Evolutionary conservation across 2,797 vertebrate species (phyloP).

Genomic region (Enteromius radiatus): DNA sequence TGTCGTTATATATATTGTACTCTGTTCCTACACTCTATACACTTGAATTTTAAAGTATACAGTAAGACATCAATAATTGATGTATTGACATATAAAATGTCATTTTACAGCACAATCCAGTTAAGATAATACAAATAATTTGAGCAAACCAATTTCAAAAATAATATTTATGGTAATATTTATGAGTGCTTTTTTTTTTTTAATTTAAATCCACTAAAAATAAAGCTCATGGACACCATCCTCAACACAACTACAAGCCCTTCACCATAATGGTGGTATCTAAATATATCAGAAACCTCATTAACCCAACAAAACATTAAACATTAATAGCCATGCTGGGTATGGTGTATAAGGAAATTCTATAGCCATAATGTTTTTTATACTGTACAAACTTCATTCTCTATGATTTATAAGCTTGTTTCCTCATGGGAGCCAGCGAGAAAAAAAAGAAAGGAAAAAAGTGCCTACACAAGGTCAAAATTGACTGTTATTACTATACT

Average conservation of each 20-base stretch:
- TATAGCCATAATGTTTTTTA: neutral
- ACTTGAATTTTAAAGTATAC: neutral
- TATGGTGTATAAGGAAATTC: neutral
- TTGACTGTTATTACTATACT: neutral
- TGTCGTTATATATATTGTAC: neutral
- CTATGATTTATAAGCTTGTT: neutral
- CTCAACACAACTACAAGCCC: neutral
- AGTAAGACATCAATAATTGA: neutral
- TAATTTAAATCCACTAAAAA: too few species aligned
- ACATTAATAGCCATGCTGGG: neutral
- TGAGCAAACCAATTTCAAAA: neutral
- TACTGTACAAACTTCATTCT: neutral
- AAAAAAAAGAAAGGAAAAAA: neutral
- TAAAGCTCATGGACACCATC: neutral
- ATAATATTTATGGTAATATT: neutral
- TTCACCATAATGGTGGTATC: neutral
- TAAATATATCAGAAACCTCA: neutral
- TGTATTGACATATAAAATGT: neutral
- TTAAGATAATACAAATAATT: neutral
- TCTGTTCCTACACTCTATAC: neutral
- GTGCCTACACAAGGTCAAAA: neutral
- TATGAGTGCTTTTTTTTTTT: neutral
- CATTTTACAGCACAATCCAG: neutral
- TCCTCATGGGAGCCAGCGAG: neutral
- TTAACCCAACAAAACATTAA: neutral